A percentile compares a stretch with the other conserved stretches of the same genome.
Conservation (phyloP, 2,797 vertebrate species). For the Arnoldichthys spilopterus region DNA sequence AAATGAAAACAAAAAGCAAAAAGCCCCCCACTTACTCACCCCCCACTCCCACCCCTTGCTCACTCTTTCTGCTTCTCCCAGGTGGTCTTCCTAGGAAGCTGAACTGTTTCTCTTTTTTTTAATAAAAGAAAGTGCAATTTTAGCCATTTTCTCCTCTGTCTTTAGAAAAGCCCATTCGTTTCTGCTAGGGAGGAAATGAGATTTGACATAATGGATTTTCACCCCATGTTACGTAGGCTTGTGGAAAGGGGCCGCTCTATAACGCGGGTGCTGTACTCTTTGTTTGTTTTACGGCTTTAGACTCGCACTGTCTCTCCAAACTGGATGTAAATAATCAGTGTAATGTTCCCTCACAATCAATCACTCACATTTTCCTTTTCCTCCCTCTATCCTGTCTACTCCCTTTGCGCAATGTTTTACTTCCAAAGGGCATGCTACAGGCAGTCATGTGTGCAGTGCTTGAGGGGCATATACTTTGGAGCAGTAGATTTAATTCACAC, state of each 20-base stretch:
- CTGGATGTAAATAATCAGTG: constrained; percentile 64
- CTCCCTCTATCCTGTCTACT: constrained; percentile 13
- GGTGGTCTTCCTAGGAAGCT: constrained; percentile 66
- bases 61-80: constrained; percentile 59
- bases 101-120: constrained; percentile 69
- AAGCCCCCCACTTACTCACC: constrained; percentile 8
- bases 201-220: constrained; percentile 86
- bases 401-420: constrained; percentile 21
- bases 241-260: constrained; percentile 63
- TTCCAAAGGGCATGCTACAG: neutral
- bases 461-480: constrained; percentile 6
- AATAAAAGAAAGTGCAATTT: constrained; percentile 72
- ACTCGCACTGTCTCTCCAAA: constrained; percentile 63
- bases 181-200: constrained; percentile 80
- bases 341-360: constrained; percentile 46
- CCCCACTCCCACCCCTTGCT: constrained; percentile 9
- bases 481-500: neutral
- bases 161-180: constrained; percentile 76
- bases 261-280: constrained; percentile 61
- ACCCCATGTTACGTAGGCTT: constrained; percentile 72
- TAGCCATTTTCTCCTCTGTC: constrained; percentile 75
- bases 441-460: neutral
- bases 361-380: constrained; percentile 44
- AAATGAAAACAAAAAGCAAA: constrained; percentile 65
- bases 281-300: constrained; percentile 69